Base-by-base conservation (phyloP, 2,797 vertebrate species). In the Dromococcyx pavoninus region DNA sequence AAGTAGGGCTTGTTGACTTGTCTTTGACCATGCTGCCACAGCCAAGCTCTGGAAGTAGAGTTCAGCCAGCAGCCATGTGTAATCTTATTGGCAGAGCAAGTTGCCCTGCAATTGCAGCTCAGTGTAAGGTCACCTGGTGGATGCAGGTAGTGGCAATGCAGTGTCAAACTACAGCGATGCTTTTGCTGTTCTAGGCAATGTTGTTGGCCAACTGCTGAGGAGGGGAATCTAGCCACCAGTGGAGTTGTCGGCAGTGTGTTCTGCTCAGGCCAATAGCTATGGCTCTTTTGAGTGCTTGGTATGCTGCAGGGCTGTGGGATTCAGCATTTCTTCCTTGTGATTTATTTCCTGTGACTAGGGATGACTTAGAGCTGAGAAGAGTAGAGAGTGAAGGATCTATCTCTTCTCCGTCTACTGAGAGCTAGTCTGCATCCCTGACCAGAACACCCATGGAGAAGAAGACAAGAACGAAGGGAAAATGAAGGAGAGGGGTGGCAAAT, bases 91-190 rank as follows among this genome's bases (percentile, higher is more conserved):
- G 22, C 1, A 76, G 62, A 39, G 23, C 60, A 76, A 21, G 14
- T 2, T 37, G 48, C n/a, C 12, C n/a, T 41, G 37, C 28, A 39
- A 4, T 5, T 35, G 35, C 32, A 50, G 46, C 54, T 75, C 71
- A 48, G 27, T 0, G 0, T 51, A 39, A 58, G 27, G 30, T 21
- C 41, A 46, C 32, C 72, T 56, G 35, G 28, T 4, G 10, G 28
- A 51, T 1, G 1, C 73, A 72, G 46, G 25, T 11, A 1, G 3
- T 16, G 50, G 33, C 46, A 75, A 23, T 2, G 24, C 32, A 13
- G 16, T 0, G 0, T 11, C 24, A 83, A 61, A 39, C 60, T 51
- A 8, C 7, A 27, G 25, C 0, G 0, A 73, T 28, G 62, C 23
- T 21, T 41, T 82, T 30, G 39, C 13, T 83, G 39, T 60, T 58